Evolutionary conservation across 2,113 vertebrate species (phyloP).

Genomic region (Vulpes vulpes): DNA sequence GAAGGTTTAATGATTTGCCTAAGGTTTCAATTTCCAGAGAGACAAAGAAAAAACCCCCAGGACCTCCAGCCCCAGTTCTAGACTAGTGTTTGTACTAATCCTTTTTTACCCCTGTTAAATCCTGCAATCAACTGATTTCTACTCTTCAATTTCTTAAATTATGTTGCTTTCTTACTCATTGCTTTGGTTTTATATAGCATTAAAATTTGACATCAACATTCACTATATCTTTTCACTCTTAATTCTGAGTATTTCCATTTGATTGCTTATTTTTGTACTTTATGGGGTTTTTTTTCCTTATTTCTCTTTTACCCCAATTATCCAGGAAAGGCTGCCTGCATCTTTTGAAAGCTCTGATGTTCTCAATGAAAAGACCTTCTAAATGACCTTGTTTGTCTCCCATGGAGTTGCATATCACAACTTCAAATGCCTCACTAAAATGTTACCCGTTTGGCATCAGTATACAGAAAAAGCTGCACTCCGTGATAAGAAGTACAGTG

Average conservation of each 20-base stretch:
- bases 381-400: conserved; percentile 62
- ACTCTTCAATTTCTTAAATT: background rate
- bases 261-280: background rate
- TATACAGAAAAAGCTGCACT: conserved; percentile 59
- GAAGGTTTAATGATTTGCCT: conserved; percentile 5
- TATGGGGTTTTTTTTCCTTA: background rate
- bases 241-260: conserved; percentile 15
- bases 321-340: conserved; percentile 7
- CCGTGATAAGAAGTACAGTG: conserved; percentile 34
- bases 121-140: background rate
- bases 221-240: background rate
- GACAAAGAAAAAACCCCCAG: background rate
- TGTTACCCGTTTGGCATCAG: conserved; percentile 64
- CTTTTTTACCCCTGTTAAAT: background rate
- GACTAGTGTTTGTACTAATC: background rate
- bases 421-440: conserved; percentile 66
- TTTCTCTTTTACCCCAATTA: conserved; percentile 45
- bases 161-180: background rate
- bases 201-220: background rate
- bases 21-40: background rate
- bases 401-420: conserved; percentile 5
- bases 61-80: background rate
- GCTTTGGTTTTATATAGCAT: background rate
- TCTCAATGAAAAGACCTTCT: conserved; percentile 64
- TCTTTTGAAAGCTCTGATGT: conserved; percentile 62